Conservation (phyloP, 2,113 vertebrate species). For the Rhinoptilus africanus region DNA sequence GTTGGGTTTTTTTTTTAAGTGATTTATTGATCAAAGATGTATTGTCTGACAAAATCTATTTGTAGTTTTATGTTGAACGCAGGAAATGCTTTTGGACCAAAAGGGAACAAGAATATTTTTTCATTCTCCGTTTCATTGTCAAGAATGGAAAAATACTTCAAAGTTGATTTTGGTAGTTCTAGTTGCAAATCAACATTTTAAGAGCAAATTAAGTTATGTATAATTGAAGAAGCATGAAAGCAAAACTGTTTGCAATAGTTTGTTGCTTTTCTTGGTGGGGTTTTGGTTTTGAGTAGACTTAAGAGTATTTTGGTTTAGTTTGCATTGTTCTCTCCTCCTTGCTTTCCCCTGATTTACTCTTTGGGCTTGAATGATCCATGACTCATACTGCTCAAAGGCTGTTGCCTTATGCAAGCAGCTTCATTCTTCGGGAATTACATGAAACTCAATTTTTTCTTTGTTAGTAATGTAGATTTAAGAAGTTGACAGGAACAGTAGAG, state of each 20-base stretch:
- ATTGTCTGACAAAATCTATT: neutral
- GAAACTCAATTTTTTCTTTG: neutral
- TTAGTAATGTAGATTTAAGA: neutral
- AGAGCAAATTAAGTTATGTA: neutral
- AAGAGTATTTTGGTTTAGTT: neutral
- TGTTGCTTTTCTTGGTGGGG: neutral
- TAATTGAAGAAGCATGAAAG: neutral
- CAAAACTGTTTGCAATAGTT: neutral
- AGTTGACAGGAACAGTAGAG: neutral
- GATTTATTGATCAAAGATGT: neutral
- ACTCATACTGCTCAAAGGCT: neutral
- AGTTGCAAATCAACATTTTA: neutral
- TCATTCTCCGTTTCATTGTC: neutral
- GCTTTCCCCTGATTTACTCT: neutral
- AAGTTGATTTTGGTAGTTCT: neutral
- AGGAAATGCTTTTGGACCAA: neutral
- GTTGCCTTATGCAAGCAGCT: neutral
- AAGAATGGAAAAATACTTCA: neutral
- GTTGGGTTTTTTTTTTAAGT: neutral
- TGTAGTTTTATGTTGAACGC: neutral
- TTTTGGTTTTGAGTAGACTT: neutral
- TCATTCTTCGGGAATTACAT: neutral
- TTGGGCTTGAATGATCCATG: neutral
- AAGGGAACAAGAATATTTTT: neutral
- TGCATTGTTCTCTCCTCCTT: neutral